These are phyloP conservation scores for Salvelinus fontinalis DNA, from an alignment of 2,113 vertebrate species.

Conservation along the genomic window DNA sequence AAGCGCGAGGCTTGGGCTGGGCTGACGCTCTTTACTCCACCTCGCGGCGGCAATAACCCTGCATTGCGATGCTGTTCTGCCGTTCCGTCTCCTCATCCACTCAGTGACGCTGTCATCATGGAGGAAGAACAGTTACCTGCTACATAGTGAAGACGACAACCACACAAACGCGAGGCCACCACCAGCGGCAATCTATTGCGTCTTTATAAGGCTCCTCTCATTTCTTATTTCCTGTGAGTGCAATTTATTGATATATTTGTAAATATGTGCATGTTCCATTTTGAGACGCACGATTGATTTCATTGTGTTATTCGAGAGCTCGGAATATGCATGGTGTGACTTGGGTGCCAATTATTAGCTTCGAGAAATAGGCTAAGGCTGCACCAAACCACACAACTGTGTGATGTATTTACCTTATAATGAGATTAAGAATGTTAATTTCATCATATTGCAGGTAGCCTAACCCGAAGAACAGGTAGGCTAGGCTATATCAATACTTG, in stretches of 20 bases:
- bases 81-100: constrained; percentile 6
- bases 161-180: constrained; percentile 5
- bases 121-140: constrained; percentile 46
- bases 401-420: not conserved
- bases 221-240: not conserved
- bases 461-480: not conserved
- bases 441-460: not conserved
- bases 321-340: not conserved
- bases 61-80: constrained; percentile 38
- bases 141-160: constrained; percentile 46
- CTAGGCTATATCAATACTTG: not conserved
- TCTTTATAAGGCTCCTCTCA: not conserved
- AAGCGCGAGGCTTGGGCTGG: not conserved
- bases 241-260: not conserved
- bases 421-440: not conserved
- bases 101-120: constrained; percentile 60
- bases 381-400: not conserved
- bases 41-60: constrained; percentile 1
- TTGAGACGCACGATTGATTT: not conserved
- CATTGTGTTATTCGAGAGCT: constrained; percentile 3
- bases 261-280: not conserved
- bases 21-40: not conserved
- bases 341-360: not conserved
- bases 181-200: constrained; percentile 11
- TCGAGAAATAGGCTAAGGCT: not conserved